Evolutionary conservation across 2,113 vertebrate genomes (phyloP).

Genomic region (Ptilorrhoa leucosticta): DNA sequence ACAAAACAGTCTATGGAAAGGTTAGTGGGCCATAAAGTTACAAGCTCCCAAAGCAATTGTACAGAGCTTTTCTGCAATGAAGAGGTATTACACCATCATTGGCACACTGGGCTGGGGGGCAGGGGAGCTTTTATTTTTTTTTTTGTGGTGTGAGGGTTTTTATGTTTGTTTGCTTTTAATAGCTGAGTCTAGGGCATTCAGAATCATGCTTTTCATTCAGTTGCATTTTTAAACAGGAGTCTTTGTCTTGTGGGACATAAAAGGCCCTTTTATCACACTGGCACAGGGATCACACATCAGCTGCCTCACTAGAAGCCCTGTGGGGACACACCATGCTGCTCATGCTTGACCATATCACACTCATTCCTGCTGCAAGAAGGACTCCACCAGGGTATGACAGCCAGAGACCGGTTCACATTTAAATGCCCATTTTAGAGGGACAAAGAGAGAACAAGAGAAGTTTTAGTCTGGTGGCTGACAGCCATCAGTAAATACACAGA

Average conservation of each 20-base stretch:
- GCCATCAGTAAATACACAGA: neutral
- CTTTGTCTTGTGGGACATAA: slow-evolving; percentile 26
- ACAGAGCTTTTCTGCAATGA: neutral
- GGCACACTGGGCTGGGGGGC: neutral
- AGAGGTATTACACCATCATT: neutral
- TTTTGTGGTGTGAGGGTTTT: neutral
- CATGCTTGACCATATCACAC: neutral
- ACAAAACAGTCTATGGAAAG: neutral
- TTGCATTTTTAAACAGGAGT: slow-evolving; percentile 34
- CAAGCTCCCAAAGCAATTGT: neutral
- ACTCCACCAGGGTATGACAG: neutral
- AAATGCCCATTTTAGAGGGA: neutral
- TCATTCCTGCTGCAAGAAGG: neutral
- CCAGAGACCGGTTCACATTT: neutral
- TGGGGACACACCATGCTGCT: neutral
- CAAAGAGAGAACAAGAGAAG: neutral
- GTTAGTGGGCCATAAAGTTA: neutral
- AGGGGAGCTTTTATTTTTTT: neutral
- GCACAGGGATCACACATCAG: neutral
- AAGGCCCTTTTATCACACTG: slow-evolving; percentile 7
- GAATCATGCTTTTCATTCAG: slow-evolving; percentile 33
- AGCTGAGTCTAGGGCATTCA: slow-evolving; percentile 12
- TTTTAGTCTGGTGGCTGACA: neutral
- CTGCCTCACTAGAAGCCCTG: neutral
- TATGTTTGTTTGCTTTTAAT: slow-evolving; percentile 26